These are phyloP conservation scores for Panthera uncia DNA, from an alignment of 2,113 vertebrate species.

Conservation along the genomic window DNA sequence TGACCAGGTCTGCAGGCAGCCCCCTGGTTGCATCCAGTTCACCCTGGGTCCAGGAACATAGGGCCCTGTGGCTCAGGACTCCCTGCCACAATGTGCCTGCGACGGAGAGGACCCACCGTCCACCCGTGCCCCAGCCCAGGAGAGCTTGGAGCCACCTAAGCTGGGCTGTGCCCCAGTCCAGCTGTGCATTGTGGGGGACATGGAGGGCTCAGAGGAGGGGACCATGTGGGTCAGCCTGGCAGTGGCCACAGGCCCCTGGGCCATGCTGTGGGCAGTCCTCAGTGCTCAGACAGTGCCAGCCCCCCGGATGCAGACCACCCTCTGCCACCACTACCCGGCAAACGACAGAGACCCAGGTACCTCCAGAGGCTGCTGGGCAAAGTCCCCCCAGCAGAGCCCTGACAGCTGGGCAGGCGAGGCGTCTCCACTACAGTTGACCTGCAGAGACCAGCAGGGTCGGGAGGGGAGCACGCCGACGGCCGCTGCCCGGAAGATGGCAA, in stretches of 20 bases:
- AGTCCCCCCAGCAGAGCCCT: constrained; percentile 84
- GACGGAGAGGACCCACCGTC: background rate
- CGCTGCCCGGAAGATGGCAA: background rate
- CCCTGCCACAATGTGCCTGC: background rate
- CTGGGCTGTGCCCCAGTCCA: constrained; percentile 32
- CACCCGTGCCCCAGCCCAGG: background rate
- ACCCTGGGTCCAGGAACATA: constrained; percentile 50
- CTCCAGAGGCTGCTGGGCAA: constrained; percentile 82
- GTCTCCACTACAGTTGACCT: constrained; percentile 90
- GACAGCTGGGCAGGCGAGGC: constrained; percentile 77
- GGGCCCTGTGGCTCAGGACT: background rate
- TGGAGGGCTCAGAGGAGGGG: constrained; percentile 52
- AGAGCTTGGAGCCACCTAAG: background rate
- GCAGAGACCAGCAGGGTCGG: constrained; percentile 60
- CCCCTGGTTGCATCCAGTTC: constrained; percentile 65
- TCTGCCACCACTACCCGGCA: background rate
- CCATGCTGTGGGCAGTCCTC: constrained; percentile 55
- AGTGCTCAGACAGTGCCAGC: background rate
- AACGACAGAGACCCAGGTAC: constrained; percentile 81
- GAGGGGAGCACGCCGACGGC: too few species aligned
- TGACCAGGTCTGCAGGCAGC: constrained; percentile 16
- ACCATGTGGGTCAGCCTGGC: constrained; percentile 64
- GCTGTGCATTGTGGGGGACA: constrained; percentile 42
- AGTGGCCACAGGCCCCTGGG: constrained; percentile 66
- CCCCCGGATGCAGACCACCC: background rate